phyloP scores from a whole-genome alignment of 2,797 vertebrate species.

The Decapterus maruadsi region DNA sequence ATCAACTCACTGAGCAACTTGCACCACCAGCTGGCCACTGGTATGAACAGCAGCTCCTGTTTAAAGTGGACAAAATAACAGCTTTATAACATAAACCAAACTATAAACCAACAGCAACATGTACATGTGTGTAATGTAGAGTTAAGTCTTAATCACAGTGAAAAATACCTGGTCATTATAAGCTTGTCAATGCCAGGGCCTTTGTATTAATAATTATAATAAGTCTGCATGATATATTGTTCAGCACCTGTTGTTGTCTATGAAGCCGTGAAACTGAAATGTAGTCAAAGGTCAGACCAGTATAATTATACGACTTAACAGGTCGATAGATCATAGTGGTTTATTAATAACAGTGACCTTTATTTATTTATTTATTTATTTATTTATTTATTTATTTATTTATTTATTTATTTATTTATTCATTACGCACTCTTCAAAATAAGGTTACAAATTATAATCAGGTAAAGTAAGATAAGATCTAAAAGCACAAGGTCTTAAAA shows the following conservation, averaged over 20 bases:
- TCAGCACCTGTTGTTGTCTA: neutral
- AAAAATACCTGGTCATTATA: neutral
- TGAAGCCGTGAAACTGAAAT: neutral
- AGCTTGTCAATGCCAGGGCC: neutral
- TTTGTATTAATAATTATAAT: neutral
- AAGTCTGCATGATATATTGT: neutral
- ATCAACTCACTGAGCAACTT: slow-evolving; percentile 90
- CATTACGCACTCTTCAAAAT: no score
- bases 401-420: no score
- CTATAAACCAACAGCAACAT: neutral
- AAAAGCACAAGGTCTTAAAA: no score
- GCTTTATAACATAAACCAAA: neutral
- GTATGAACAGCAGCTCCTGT: slow-evolving; percentile 76
- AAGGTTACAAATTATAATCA: no score
- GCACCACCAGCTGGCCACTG: slow-evolving; percentile 90
- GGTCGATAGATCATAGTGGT: neutral
- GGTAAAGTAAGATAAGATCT: no score
- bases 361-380: no score
- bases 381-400: no score
- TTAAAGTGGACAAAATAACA: neutral
- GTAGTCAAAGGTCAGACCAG: neutral
- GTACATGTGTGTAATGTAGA: neutral
- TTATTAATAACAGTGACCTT: no score
- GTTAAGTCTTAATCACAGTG: neutral
- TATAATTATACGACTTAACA: neutral